Evolutionary conservation across 2,113 vertebrate species (phyloP), one percentile per base, ranked within the genome.

Genomic region (Corythoichthys intestinalis): DNA sequence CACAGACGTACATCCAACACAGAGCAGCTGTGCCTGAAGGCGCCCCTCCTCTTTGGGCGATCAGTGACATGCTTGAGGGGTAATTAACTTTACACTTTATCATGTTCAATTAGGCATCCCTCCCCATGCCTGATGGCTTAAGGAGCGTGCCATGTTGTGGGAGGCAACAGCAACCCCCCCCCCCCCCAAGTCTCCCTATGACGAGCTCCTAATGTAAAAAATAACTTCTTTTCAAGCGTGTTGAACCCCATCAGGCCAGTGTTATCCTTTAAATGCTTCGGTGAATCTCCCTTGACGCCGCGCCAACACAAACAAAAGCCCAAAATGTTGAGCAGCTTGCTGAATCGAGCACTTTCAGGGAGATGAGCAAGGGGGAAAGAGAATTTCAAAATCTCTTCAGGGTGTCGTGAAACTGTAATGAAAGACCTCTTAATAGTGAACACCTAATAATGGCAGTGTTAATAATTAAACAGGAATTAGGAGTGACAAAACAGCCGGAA

Each of bases 1-100:
- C 80, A 91, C 93, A 93, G 85, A 93, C 76, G 41, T 91, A 87
- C 90, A 20, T 6, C 57, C 37, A 38, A 34, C 47, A 76, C 84
- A 83, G 87, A 94, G 94, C 97, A 98, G 97, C 96, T 99, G 96
- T 93, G 95, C 94, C 86, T 81, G 90, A 93, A 94, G 94, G 92
- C 88, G 90, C 91, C 91, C 92, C 92, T 90, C 77, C 85, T 94
- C 93, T 92, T 85, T 92, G 93, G 94, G 94, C 94, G 93, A 94
- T 94, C 94, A 94, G 91, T 96, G 96, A 96, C 95, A 99, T 96
- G 95, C 94, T 93, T 95, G 95, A 95, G 94, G 93, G 94, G 96
- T 98, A 98, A 98, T 99, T 98, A 98, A 98, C 95, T 97, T 96
- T 95, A 96, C 95, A 98, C 96, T 99, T 98, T 98, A 99, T 99